Conservation (phyloP, 2,113 vertebrate genomes). For the Carassius gibelio region DNA sequence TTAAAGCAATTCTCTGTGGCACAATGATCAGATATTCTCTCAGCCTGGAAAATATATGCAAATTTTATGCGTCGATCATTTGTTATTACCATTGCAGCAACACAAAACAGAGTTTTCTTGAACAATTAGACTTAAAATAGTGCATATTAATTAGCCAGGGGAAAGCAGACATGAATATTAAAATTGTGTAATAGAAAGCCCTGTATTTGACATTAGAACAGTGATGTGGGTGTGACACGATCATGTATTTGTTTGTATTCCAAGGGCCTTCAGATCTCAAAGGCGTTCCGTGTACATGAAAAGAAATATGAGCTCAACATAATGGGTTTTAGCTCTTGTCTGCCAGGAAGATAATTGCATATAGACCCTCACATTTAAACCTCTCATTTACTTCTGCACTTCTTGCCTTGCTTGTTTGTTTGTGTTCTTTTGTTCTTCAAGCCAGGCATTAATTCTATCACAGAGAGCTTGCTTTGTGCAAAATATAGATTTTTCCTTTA, state of each 20-base stretch:
- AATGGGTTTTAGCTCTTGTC: slow-evolving; percentile 7
- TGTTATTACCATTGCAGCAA: slow-evolving; percentile 88
- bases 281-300: slow-evolving; percentile 49
- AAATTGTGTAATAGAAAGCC: slow-evolving; percentile 74
- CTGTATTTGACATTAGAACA: slow-evolving; percentile 74
- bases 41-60: slow-evolving; percentile 92
- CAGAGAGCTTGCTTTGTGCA: neutral
- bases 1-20: slow-evolving; percentile 92
- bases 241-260: slow-evolving; percentile 71
- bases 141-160: slow-evolving; percentile 89
- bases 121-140: slow-evolving; percentile 91
- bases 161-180: slow-evolving; percentile 79
- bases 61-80: slow-evolving; percentile 96
- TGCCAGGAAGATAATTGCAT: neutral
- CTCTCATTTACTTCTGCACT: slow-evolving; percentile 19
- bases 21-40: slow-evolving; percentile 90
- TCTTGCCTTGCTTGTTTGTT: slow-evolving; percentile 21
- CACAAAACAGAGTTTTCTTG: slow-evolving; percentile 87
- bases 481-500: neutral
- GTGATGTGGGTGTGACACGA: slow-evolving; percentile 64
- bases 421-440: slow-evolving; percentile 20
- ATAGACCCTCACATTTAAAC: slow-evolving; percentile 19
- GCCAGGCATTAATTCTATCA: neutral
- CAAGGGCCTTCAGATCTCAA: slow-evolving; percentile 58
- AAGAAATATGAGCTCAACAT: slow-evolving; percentile 13